A percentile compares a stretch with the other conserved stretches of the same genome.
These are phyloP conservation scores for Cairina moschata DNA, from an alignment of 2,113 vertebrate genomes.

Conservation along the genomic window DNA sequence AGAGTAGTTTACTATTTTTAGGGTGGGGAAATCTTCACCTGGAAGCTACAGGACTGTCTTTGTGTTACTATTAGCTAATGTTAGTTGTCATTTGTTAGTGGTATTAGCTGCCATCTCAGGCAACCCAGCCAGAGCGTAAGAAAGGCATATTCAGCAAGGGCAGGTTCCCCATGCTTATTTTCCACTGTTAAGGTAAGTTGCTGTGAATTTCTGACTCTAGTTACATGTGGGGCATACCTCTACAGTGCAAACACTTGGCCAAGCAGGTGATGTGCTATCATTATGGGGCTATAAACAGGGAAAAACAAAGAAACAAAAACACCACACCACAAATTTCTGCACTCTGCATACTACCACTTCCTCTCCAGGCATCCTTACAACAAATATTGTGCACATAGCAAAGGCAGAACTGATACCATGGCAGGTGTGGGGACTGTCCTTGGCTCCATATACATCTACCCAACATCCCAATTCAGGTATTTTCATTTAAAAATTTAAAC, in stretches of 20 bases:
- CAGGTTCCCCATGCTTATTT: background rate
- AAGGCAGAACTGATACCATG: rapidly evolving
- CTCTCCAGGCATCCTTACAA: background rate
- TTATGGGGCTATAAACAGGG: background rate
- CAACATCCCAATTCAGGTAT: rapidly evolving
- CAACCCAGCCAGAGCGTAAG: background rate
- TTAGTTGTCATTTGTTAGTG: too few relatives aligned
- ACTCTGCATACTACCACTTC: rapidly evolving
- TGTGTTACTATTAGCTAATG: background rate
- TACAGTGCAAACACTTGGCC: background rate
- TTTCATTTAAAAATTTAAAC: background rate
- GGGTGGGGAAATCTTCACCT: background rate
- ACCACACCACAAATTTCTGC: too few relatives aligned
- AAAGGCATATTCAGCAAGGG: background rate
- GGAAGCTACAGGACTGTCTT: background rate
- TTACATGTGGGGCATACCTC: background rate
- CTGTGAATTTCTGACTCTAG: background rate
- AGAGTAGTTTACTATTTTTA: background rate
- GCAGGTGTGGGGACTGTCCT: background rate
- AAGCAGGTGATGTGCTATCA: background rate
- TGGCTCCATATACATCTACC: background rate
- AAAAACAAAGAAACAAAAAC: too few relatives aligned
- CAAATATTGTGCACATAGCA: rapidly evolving
- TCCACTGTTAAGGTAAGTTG: background rate
- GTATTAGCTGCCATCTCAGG: too few relatives aligned